Evolutionary conservation across 2,797 vertebrate species (phyloP), one percentile per base, ranked within the genome.

Genomic region (Helostoma temminkii): DNA sequence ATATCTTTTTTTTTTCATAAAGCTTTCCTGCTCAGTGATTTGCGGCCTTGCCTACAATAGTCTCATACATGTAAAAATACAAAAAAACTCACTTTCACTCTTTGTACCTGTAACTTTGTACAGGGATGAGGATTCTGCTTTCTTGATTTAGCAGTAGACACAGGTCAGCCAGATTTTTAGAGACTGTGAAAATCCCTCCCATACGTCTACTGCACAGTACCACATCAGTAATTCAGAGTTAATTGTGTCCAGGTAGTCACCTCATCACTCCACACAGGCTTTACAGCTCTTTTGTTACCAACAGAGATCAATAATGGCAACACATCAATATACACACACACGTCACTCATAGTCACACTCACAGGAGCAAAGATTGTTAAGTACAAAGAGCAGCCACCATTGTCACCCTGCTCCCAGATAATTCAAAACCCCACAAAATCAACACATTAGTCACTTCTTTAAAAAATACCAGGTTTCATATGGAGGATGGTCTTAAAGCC

Each of bases 251-350:
- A 62, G 45, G 39, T 28, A 52, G 39, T 55, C 61, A 62, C 60
- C 21, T 43, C 19, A 9, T 62, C 59, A 63, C 36, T 36, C 22
- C 16, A 11, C 46, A 37, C 53, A 74, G 49, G 34, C 58, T 49
- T 65, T 48, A 36, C 36, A 45, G 49, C 26, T 30, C 46, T 28
- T 56, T 42, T 55, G 26, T 34, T 43, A 66, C 66, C 57, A 65
- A 24, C 9, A 19, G 5, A 57, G 42, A 80, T 73, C 76, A 66
- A 77, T 76, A 63, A 61, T 15, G 39, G 16, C 28, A 49, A 66
- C 59, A 39, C 49, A 62, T 60, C 50, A 59, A 66, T 28, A 61
- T 15, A 57, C 16, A 68, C 22, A 37, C 39, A 22, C 2, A 53
- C 21, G 6, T 30, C 36, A 41, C 48, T 42, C 2, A 36, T 4